Evolutionary conservation across 2,113 vertebrate species (phyloP).

Genomic region (Nannobrachium achirus): DNA sequence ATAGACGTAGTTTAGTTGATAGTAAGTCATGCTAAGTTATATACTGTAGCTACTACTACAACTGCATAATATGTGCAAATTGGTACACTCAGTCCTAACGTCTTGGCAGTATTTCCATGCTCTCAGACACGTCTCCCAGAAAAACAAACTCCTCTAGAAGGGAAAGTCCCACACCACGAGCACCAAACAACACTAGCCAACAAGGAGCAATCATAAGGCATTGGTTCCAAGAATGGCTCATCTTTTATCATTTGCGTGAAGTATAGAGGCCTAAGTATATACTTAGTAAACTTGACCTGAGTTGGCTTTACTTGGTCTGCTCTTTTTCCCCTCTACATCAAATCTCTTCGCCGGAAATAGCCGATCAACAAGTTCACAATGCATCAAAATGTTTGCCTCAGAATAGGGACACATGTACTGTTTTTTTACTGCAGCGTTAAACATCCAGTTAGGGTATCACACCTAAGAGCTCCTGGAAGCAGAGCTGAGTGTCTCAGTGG

Average conservation of each 20-base stretch:
- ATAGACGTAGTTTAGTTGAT: conserved; percentile 24
- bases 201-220: neutral
- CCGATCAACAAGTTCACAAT: too few species aligned
- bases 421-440: conserved; percentile 50
- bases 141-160: conserved; percentile 1
- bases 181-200: conserved; percentile 11
- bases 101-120: neutral
- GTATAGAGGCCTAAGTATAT: neutral
- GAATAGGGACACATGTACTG: too few species aligned
- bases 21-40: conserved; percentile 23
- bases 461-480: conserved; percentile 20
- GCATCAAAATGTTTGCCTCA: too few species aligned
- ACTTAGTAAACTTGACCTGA: too few species aligned
- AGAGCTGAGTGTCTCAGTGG: conserved; percentile 27
- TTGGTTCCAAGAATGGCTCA: neutral
- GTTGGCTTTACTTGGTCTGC: too few species aligned
- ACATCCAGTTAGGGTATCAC: conserved; percentile 6
- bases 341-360: too few species aligned
- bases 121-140: conserved; percentile 11
- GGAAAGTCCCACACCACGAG: conserved; percentile 12
- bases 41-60: conserved; percentile 6
- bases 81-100: conserved; percentile 11
- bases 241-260: neutral
- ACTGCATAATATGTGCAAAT: conserved; percentile 12
- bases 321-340: too few species aligned